Conservation (phyloP, 2,888 invertebrate species). For the Mythimna impura region DNA sequence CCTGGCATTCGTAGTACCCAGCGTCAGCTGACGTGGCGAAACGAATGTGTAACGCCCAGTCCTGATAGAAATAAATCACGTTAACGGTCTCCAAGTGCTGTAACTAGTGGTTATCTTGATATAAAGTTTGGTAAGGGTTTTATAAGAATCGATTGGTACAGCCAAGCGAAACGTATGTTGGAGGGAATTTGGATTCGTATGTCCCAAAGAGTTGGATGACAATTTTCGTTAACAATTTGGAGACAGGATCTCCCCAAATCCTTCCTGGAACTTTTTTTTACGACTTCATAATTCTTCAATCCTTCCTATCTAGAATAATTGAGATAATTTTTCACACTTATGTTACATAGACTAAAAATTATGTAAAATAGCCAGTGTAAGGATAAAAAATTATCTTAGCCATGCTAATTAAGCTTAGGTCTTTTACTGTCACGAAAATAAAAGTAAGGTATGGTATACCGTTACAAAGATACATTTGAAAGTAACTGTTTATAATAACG, state of each 20-base stretch:
- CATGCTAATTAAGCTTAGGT: neutral
- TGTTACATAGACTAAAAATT: neutral
- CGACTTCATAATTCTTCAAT: too few relatives aligned
- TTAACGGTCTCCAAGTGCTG: constrained; percentile 50
- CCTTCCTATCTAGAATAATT: neutral
- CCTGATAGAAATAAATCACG: constrained; percentile 81
- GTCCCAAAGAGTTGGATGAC: neutral
- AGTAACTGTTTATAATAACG: neutral
- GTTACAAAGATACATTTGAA: neutral
- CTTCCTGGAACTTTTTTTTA: too few relatives aligned
- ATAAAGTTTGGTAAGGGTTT: constrained; percentile 55
- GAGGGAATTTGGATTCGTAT: constrained; percentile 8
- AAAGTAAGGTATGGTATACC: neutral
- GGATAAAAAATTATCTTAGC: neutral
- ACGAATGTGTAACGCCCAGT: constrained; percentile 92
- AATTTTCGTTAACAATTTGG: neutral
- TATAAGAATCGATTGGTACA: constrained; percentile 38
- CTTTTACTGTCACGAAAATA: neutral
- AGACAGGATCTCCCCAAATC: neutral
- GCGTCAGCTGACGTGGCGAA: constrained; percentile 91
- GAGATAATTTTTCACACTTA: neutral
- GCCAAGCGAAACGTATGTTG: constrained; percentile 3
- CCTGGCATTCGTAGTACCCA: constrained; percentile 92
- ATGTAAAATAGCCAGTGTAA: neutral
- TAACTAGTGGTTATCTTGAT: constrained; percentile 57